Percentiles rank a stretch among this genome's conserved stretches.
Conservation (phyloP, 2,113 vertebrate genomes). For the Vombatus ursinus region DNA sequence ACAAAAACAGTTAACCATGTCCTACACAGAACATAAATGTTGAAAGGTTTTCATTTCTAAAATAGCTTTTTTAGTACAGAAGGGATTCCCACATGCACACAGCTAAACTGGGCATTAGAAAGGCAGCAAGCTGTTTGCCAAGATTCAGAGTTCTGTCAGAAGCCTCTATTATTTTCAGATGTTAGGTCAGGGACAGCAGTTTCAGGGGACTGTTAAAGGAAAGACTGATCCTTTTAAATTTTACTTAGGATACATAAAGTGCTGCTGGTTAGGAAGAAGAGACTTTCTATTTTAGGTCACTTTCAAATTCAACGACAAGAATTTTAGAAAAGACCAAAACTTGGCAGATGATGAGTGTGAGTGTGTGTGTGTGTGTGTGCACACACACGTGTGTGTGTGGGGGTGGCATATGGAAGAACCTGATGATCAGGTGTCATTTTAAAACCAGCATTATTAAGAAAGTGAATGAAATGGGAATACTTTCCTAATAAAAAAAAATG, state of each 20-base stretch:
- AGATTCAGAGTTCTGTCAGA: conserved; percentile 51
- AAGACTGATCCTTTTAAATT: conserved; percentile 38
- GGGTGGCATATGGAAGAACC: background rate
- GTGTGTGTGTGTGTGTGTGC: too few species aligned
- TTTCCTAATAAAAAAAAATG: background rate
- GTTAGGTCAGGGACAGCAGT: background rate
- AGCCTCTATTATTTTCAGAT: conserved; percentile 40
- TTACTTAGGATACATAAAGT: conserved; percentile 47
- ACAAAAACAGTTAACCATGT: conserved; percentile 48
- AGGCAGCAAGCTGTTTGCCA: background rate
- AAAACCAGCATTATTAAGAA: background rate
- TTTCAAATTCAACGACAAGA: conserved; percentile 59
- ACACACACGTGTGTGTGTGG: background rate
- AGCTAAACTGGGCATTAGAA: conserved; percentile 13
- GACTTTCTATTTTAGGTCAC: conserved; percentile 28
- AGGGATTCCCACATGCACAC: background rate
- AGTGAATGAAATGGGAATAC: background rate
- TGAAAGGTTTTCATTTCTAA: conserved; percentile 44
- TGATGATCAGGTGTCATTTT: background rate
- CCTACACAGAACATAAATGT: conserved; percentile 25
- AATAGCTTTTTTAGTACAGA: conserved; percentile 17
- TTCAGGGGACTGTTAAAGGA: conserved; percentile 39
- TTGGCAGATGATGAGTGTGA: background rate
- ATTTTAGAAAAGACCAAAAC: conserved; percentile 21
- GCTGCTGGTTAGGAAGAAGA: background rate